Percentiles rank a stretch among this genome's conserved stretches.
These are phyloP conservation scores for Andrena cerasifolii DNA, from an alignment of 1,140 invertebrate genomes.

Conservation along the genomic window DNA sequence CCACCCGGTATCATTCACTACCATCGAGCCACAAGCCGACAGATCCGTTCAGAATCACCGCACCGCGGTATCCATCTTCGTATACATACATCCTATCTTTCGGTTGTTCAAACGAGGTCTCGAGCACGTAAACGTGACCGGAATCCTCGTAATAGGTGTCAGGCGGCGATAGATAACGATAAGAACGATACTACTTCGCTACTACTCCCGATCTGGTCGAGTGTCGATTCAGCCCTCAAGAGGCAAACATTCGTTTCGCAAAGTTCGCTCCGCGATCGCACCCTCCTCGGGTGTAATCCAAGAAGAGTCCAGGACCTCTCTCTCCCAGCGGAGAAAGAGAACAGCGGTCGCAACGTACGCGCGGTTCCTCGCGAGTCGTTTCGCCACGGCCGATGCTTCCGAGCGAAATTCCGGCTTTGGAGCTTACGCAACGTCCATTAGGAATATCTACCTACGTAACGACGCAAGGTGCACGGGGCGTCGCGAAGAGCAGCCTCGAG, in stretches of 20 bases:
- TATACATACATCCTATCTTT: no score
- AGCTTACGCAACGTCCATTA: constrained; percentile 48
- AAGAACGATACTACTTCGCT: neutral
- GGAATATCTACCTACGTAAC: constrained; percentile 35
- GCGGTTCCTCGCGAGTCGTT: constrained; percentile 21
- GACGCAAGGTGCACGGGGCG: constrained; percentile 12
- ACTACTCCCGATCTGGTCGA: neutral
- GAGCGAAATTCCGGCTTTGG: constrained; percentile 31
- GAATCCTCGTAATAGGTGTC: no score
- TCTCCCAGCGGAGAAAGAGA: no score
- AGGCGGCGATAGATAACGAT: neutral
- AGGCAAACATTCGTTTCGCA: neutral
- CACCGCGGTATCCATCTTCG: no score
- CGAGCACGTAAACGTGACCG: neutral
- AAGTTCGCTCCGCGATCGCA: neutral
- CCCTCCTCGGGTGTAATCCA: no score
- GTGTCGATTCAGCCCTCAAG: neutral
- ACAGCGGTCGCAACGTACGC: no score
- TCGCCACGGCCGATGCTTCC: constrained; percentile 16
- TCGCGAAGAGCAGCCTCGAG: neutral
- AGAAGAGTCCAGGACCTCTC: no score
- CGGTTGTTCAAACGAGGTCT: neutral
- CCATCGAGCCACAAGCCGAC: no score
- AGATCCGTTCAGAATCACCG: no score
- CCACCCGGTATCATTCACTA: no score